Conservation (phyloP, 2,888 invertebrate species). For the Dendrolimus pini region DNA sequence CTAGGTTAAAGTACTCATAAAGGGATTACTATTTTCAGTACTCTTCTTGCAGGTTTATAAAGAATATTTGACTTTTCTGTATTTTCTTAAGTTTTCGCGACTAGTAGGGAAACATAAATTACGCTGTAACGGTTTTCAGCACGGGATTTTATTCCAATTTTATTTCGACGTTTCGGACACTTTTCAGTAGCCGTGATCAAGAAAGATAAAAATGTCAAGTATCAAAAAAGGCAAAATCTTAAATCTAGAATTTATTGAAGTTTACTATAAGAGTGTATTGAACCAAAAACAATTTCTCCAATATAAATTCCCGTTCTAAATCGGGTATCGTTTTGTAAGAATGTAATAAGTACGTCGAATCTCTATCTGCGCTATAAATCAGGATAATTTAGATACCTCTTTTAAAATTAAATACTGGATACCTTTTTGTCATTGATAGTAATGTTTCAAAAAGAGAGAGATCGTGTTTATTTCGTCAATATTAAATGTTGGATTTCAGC, state of each 20-base stretch:
- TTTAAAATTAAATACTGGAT: constrained; percentile 6
- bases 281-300: constrained; percentile 17
- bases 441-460: not conserved
- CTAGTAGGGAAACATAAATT: no score
- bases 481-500: not conserved
- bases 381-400: constrained; percentile 8
- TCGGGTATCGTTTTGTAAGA: constrained; percentile 15
- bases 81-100: no score
- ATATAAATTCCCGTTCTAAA: constrained; percentile 21
- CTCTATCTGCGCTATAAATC: constrained; percentile 13
- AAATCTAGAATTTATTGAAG: not conserved
- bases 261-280: constrained; percentile 3
- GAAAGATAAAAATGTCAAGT: no score
- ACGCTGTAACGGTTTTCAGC: no score
- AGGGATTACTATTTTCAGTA: no score
- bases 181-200: no score
- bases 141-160: no score
- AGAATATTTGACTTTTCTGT: no score
- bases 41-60: no score
- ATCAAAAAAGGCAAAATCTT: no score
- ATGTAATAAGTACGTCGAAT: constrained; percentile 18
- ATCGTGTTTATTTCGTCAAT: not conserved
- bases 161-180: no score
- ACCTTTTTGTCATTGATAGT: not conserved
- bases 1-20: no score